Percentiles rank a stretch among this genome's conserved stretches.
Evolutionary conservation across 2,888 invertebrate species (phyloP).

Genomic region (Hesperia comma): DNA sequence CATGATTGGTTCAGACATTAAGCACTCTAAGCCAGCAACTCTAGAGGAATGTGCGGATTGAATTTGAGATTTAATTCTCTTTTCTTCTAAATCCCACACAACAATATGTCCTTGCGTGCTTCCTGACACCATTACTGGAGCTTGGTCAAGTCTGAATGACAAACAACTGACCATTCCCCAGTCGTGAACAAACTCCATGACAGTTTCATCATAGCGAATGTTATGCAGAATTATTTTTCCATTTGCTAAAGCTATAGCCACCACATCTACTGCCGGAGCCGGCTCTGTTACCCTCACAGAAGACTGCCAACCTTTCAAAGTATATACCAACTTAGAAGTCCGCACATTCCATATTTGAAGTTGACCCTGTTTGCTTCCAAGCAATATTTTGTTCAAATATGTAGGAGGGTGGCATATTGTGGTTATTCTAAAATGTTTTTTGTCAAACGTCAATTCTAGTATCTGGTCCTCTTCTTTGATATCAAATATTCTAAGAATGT

Average conservation of each 20-base stretch:
- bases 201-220: slow-evolving; percentile 90
- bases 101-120: slow-evolving; percentile 93
- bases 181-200: slow-evolving; percentile 95
- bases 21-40: slow-evolving; percentile 92
- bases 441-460: slow-evolving; percentile 87
- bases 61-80: slow-evolving; percentile 90
- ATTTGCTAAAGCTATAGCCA: slow-evolving; percentile 92
- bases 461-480: slow-evolving; percentile 88
- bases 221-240: slow-evolving; percentile 95
- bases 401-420: slow-evolving; percentile 96
- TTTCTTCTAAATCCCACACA: slow-evolving; percentile 96
- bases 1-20: slow-evolving; percentile 94
- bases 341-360: slow-evolving; percentile 96
- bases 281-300: slow-evolving; percentile 90
- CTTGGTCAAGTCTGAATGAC: slow-evolving; percentile 93
- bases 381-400: slow-evolving; percentile 95
- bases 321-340: slow-evolving; percentile 88
- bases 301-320: slow-evolving; percentile 89
- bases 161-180: slow-evolving; percentile 94
- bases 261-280: slow-evolving; percentile 96
- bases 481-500: slow-evolving; percentile 92
- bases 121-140: slow-evolving; percentile 93
- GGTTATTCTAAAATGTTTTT: slow-evolving; percentile 89
- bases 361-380: slow-evolving; percentile 93
- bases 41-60: slow-evolving; percentile 89